A percentile compares a stretch with the other conserved stretches of the same genome.
phyloP scores from a whole-genome alignment of 2,888 invertebrate genomes.

The Idaea straminata region DNA sequence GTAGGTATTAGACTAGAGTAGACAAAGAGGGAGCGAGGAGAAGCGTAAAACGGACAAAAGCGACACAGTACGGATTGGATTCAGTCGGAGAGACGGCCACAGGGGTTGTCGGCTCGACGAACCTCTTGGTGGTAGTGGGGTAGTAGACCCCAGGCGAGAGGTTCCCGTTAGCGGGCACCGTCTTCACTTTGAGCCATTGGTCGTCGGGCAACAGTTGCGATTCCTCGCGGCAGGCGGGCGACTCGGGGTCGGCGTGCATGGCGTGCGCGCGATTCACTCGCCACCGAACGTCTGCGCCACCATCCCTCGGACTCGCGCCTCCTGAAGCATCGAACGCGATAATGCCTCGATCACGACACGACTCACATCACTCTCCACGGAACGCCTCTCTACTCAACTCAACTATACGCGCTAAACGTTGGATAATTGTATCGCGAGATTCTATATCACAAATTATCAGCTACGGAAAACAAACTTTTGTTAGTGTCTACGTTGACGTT shows the following conservation, averaged over 20 bases:
- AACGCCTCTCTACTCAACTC: slow-evolving; percentile 40
- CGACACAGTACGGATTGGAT: slow-evolving; percentile 65
- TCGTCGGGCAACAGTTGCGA: slow-evolving; percentile 71
- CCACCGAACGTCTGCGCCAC: slow-evolving; percentile 57
- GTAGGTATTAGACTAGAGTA: slow-evolving; percentile 31
- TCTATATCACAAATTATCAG: slow-evolving; percentile 76
- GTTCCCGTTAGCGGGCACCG: slow-evolving; percentile 66
- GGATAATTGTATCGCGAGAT: slow-evolving; percentile 76
- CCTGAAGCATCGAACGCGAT: slow-evolving; percentile 77
- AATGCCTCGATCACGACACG: slow-evolving; percentile 78
- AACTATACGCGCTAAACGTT: slow-evolving; percentile 63
- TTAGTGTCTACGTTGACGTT: slow-evolving; percentile 62
- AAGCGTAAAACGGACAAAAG: slow-evolving; percentile 59
- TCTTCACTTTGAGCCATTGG: slow-evolving; percentile 70
- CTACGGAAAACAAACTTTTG: slow-evolving; percentile 69
- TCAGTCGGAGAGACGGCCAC: slow-evolving; percentile 63
- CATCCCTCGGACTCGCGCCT: slow-evolving; percentile 63
- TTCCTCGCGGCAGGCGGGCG: slow-evolving; percentile 73
- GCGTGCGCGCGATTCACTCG: slow-evolving; percentile 60
- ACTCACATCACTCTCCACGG: slow-evolving; percentile 61
- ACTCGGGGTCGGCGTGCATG: slow-evolving; percentile 75
- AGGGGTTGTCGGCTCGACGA: slow-evolving; percentile 59
- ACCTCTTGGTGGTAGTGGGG: slow-evolving; percentile 75
- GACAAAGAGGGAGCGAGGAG: slow-evolving; percentile 33
- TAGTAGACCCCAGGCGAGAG: slow-evolving; percentile 76